Percentiles rank a stretch among this genome's conserved stretches.
These are phyloP conservation scores for Anagyrus pseudococci DNA, from an alignment of 2,888 invertebrate genomes.

Conservation along the genomic window DNA sequence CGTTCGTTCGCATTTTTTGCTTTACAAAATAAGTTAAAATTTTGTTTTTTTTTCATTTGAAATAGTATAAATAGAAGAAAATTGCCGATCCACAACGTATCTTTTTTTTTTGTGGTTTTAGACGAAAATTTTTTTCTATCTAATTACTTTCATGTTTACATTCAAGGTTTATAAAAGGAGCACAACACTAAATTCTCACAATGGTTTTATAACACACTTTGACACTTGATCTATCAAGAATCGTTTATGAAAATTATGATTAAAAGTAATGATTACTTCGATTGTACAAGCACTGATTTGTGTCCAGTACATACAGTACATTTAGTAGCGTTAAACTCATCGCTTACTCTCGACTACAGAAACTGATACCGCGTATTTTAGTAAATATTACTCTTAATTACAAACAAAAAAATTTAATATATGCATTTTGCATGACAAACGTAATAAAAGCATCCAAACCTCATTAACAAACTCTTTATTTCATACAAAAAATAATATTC, in stretches of 20 bases:
- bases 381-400: slow-evolving; percentile 15
- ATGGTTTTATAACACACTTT: slow-evolving; percentile 24
- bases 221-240: slow-evolving; percentile 29
- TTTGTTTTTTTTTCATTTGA: slow-evolving; percentile 27
- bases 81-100: slow-evolving; percentile 11
- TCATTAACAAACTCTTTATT: slow-evolving; percentile 15
- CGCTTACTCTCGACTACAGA: slow-evolving; percentile 17
- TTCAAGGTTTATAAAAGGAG: slow-evolving; percentile 29
- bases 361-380: slow-evolving; percentile 27
- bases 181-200: slow-evolving; percentile 12
- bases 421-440: slow-evolving; percentile 12
- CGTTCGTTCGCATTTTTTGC: no score
- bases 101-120: slow-evolving; percentile 11
- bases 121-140: slow-evolving; percentile 15
- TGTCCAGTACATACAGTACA: slow-evolving; percentile 17
- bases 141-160: slow-evolving; percentile 12
- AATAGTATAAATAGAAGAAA: no score
- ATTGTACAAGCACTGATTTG: slow-evolving; percentile 27
- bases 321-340: slow-evolving; percentile 24
- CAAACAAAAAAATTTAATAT: slow-evolving; percentile 24
- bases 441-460: slow-evolving; percentile 21
- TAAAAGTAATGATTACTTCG: slow-evolving; percentile 22
- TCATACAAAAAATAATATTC: slow-evolving; percentile 18
- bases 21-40: slow-evolving; percentile 12
- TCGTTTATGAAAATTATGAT: slow-evolving; percentile 25